phyloP scores from a whole-genome alignment of 2,888 invertebrate genomes.

The Stenchaetothrips biformis region DNA sequence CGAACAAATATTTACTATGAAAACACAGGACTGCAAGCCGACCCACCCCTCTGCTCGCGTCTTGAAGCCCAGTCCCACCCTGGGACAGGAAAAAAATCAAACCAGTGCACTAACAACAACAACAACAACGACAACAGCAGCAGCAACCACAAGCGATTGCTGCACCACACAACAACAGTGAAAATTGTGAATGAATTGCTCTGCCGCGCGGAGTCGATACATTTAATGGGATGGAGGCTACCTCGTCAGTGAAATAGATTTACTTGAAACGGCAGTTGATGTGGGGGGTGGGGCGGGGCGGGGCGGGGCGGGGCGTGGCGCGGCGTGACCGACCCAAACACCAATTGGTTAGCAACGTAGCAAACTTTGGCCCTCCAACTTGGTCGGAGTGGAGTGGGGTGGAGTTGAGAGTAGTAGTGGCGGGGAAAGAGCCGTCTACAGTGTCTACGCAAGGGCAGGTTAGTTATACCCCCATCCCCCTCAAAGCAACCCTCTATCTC shows the following conservation, averaged over 20 bases:
- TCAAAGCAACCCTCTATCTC: too few relatives aligned
- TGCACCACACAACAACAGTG: too few relatives aligned
- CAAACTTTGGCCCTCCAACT: constrained; percentile 22
- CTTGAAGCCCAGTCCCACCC: too few relatives aligned
- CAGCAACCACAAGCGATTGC: too few relatives aligned
- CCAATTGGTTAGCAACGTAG: constrained; percentile 18
- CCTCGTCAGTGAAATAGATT: background rate
- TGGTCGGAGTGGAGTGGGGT: background rate
- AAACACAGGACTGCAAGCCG: background rate
- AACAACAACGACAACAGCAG: too few relatives aligned
- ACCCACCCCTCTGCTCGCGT: background rate
- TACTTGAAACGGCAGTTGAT: background rate
- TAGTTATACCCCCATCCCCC: too few relatives aligned
- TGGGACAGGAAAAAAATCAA: too few relatives aligned
- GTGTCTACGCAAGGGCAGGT: too few relatives aligned
- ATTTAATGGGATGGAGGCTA: too few relatives aligned
- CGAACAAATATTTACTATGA: background rate
- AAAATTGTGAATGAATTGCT: too few relatives aligned
- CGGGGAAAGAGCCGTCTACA: background rate
- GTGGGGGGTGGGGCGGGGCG: background rate
- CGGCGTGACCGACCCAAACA: constrained; percentile 8
- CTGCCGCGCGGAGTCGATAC: too few relatives aligned
- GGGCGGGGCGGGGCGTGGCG: background rate
- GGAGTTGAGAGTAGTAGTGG: background rate
- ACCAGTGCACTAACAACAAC: too few relatives aligned